These are phyloP conservation scores for Hyposoter dolosus DNA, from an alignment of 2,888 invertebrate species.

Conservation along the genomic window DNA sequence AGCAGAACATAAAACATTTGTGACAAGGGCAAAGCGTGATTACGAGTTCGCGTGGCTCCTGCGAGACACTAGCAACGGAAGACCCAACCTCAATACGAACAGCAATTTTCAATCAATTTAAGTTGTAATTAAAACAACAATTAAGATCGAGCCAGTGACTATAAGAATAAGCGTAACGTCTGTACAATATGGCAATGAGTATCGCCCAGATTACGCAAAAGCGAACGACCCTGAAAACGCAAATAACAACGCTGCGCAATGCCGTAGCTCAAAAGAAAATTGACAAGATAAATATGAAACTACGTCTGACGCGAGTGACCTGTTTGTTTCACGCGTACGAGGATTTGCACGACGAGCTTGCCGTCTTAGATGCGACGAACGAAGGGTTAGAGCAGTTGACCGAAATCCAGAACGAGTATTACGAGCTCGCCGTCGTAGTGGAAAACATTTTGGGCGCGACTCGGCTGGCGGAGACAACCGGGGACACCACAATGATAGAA, in stretches of 20 bases:
- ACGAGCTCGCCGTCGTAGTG: slow-evolving; percentile 42
- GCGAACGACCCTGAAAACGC: slow-evolving; percentile 31
- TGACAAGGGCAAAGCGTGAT: too few relatives aligned
- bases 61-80: too few relatives aligned
- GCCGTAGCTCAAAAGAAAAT: slow-evolving; percentile 34
- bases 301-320: slow-evolving; percentile 28
- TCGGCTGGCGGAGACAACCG: slow-evolving; percentile 27
- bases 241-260: slow-evolving; percentile 36
- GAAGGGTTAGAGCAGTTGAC: slow-evolving; percentile 15
- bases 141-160: too few relatives aligned
- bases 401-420: slow-evolving; percentile 48
- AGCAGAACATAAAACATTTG: too few relatives aligned
- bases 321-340: slow-evolving; percentile 29
- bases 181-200: not conserved
- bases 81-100: too few relatives aligned
- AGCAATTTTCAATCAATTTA: too few relatives aligned
- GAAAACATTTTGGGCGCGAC: slow-evolving; percentile 40
- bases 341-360: slow-evolving; percentile 36
- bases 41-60: too few relatives aligned
- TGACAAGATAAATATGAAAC: slow-evolving; percentile 34
- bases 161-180: too few relatives aligned
- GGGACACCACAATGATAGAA: slow-evolving; percentile 46
- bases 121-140: too few relatives aligned
- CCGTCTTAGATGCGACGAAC: slow-evolving; percentile 15
- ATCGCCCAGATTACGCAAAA: slow-evolving; percentile 52